These are phyloP conservation scores for Tragelaphus strepsiceros DNA, from an alignment of 2,113 vertebrate genomes.

Conservation along the genomic window DNA sequence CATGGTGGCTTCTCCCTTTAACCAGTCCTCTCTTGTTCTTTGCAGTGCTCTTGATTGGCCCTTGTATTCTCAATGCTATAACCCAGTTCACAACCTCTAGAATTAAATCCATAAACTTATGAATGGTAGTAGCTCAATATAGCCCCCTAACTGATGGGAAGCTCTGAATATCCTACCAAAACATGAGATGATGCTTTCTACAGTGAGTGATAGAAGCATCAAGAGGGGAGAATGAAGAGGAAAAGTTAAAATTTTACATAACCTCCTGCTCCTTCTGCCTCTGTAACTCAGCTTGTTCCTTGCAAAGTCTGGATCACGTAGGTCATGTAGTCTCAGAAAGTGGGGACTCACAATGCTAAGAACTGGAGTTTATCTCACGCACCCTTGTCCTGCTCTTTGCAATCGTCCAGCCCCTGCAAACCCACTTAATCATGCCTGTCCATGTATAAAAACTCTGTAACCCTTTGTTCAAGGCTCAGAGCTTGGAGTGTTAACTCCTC, in stretches of 20 bases:
- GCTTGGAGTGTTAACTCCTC: neutral
- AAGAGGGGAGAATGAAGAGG: neutral
- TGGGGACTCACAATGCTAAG: neutral
- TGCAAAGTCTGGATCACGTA: neutral
- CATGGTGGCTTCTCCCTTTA: neutral
- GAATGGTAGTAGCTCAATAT: neutral
- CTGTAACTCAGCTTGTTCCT: neutral
- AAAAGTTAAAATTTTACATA: neutral
- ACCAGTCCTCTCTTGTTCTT: neutral
- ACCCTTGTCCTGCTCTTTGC: neutral
- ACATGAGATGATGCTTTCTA: neutral
- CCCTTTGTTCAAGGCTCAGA: neutral
- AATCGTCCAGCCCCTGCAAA: neutral
- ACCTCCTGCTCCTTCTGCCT: neutral
- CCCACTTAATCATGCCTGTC: neutral
- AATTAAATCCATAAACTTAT: neutral
- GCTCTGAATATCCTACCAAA: neutral
- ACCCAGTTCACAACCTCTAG: neutral
- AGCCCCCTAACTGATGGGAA: neutral
- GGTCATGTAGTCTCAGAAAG: neutral
- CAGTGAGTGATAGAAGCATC: neutral
- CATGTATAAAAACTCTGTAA: neutral
- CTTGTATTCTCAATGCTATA: neutral
- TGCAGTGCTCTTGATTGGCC: neutral
- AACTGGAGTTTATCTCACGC: neutral